phyloP scores from a whole-genome alignment of 2,797 vertebrate species.

The Sternotherus odoratus region DNA sequence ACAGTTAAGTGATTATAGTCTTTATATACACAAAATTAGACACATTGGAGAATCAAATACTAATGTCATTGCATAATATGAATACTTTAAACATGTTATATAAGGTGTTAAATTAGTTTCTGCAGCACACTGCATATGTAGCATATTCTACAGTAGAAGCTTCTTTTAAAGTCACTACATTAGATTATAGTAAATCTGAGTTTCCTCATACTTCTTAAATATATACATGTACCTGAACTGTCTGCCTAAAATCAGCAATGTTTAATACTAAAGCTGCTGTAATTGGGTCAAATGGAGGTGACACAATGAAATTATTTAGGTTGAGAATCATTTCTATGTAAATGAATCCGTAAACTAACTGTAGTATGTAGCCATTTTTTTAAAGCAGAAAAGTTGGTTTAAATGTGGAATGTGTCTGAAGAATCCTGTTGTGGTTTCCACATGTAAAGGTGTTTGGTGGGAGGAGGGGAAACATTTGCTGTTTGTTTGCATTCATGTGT shows the following conservation, averaged over 20 bases:
- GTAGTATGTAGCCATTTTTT: neutral
- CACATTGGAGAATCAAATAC: neutral
- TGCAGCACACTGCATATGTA: neutral
- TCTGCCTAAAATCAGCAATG: neutral
- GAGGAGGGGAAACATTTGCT: constrained; percentile 39
- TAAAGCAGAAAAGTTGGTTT: constrained; percentile 6
- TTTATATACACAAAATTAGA: neutral
- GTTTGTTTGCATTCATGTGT: constrained; percentile 33
- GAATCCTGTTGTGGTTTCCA: constrained; percentile 27
- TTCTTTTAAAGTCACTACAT: neutral
- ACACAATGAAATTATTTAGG: neutral
- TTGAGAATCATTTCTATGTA: constrained; percentile 27
- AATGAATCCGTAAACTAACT: neutral
- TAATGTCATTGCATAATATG: no score
- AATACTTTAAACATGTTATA: neutral
- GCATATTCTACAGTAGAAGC: neutral
- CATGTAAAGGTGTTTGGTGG: constrained; percentile 10
- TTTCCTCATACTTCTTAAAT: neutral
- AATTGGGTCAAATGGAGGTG: constrained; percentile 14
- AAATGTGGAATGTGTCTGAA: constrained; percentile 9
- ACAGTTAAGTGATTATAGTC: neutral
- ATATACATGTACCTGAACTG: neutral
- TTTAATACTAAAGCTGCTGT: neutral
- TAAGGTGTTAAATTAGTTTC: neutral
- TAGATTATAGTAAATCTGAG: neutral